Percentiles rank a stretch among this genome's conserved stretches.
Conservation (phyloP, 2,888 invertebrate genomes). For the Clitarchus hookeri region DNA sequence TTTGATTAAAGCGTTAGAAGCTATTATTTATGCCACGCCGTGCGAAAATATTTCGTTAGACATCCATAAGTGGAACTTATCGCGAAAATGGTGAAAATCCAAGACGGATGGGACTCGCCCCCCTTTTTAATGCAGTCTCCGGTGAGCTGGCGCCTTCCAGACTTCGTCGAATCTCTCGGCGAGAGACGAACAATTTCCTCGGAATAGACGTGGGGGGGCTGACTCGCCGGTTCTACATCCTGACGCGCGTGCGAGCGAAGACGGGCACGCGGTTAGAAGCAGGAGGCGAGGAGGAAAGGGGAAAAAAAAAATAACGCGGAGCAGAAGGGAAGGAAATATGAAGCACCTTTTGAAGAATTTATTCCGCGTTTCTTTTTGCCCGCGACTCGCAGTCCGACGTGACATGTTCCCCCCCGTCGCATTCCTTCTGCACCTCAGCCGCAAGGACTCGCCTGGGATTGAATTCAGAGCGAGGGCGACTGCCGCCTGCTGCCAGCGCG, state of each 20-base stretch:
- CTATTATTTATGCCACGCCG: no score
- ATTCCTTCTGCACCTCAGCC: neutral
- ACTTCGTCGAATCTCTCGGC: no score
- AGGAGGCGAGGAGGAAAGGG: neutral
- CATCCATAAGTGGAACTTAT: no score
- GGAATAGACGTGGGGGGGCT: neutral
- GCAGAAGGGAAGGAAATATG: neutral
- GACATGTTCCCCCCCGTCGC: neutral
- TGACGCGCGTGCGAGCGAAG: neutral
- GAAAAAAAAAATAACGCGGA: neutral
- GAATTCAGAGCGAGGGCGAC: no score
- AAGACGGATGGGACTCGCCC: no score
- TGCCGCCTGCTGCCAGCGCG: no score
- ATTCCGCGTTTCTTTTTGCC: neutral
- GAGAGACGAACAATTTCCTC: neutral
- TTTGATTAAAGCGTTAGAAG: no score
- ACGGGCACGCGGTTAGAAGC: neutral
- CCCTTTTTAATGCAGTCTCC: no score
- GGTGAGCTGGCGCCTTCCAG: no score
- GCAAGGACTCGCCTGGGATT: no score
- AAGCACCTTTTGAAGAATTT: constrained; percentile 14
- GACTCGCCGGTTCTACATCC: neutral
- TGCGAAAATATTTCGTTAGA: no score
- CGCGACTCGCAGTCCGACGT: neutral
- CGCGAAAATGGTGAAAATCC: no score